A percentile compares a stretch with the other conserved stretches of the same genome.
Evolutionary conservation across 2,113 vertebrate genomes (phyloP).

Genomic region (Indri indri): DNA sequence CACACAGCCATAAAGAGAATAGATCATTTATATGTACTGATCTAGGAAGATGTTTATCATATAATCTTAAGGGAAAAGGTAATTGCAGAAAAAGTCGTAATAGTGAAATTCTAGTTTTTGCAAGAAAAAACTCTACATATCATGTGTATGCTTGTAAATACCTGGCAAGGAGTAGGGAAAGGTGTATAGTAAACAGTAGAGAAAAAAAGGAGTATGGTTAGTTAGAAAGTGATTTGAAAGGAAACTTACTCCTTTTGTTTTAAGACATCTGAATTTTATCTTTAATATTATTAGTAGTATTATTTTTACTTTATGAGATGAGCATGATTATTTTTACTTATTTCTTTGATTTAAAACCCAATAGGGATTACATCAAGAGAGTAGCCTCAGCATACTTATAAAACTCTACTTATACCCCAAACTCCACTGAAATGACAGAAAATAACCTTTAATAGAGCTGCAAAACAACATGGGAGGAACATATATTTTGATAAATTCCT

Average conservation of each 20-base stretch:
- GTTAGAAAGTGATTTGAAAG: not conserved
- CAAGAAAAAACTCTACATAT: not conserved
- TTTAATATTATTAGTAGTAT: not conserved
- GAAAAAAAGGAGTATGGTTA: not conserved
- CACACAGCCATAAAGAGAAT: not conserved
- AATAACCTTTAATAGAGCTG: not conserved
- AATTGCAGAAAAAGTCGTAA: not conserved
- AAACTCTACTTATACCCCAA: not conserved
- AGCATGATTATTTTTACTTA: not conserved
- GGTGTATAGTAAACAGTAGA: not conserved
- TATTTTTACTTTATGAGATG: not conserved
- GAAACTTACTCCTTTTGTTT: not conserved
- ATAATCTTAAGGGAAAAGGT: not conserved
- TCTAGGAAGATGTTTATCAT: not conserved
- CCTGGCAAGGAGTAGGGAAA: not conserved
- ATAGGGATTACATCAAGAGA: not conserved
- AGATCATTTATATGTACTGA: not conserved
- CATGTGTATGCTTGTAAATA: not conserved
- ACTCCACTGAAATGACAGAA: not conserved
- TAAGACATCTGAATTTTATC: not conserved
- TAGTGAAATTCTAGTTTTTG: not conserved
- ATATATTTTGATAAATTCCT: not conserved
- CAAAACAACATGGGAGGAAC: not conserved
- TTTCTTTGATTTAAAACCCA: conserved; percentile 17
- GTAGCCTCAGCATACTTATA: not conserved